These are phyloP conservation scores for Orthonyx spaldingii DNA, from an alignment of 2,113 vertebrate species.

Conservation along the genomic window DNA sequence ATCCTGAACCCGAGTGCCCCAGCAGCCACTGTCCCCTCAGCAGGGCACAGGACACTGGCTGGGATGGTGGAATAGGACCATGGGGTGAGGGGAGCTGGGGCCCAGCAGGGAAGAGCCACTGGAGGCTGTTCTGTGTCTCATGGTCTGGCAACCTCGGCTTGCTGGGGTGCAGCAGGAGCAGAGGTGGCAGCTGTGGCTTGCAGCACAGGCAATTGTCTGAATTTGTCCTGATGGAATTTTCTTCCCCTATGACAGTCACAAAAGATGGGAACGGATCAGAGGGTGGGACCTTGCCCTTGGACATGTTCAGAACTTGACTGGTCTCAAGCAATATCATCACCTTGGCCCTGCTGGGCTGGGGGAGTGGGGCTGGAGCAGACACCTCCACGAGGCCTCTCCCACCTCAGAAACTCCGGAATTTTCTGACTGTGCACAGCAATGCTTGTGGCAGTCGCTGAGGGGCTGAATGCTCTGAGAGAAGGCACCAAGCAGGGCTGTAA, in stretches of 20 bases:
- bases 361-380: not conserved
- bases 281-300: not conserved
- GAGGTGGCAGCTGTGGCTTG: not conserved
- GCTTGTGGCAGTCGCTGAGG: not conserved
- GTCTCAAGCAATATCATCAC: accelerated
- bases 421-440: not conserved
- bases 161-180: not conserved
- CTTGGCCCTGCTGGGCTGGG: not conserved
- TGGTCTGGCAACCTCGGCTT: accelerated
- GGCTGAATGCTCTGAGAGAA: not conserved
- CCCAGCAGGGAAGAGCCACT: not conserved
- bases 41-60: not conserved
- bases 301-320: not conserved
- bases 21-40: no score
- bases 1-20: not conserved
- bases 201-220: accelerated
- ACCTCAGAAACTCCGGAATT: not conserved
- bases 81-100: not conserved
- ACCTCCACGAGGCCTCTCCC: not conserved
- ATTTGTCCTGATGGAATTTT: not conserved
- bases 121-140: not conserved
- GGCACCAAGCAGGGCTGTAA: not conserved
- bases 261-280: accelerated
- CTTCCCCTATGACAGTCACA: accelerated
- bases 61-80: accelerated